These are phyloP conservation scores for Eidolon helvum DNA, from an alignment of 2,113 vertebrate species.

Conservation along the genomic window DNA sequence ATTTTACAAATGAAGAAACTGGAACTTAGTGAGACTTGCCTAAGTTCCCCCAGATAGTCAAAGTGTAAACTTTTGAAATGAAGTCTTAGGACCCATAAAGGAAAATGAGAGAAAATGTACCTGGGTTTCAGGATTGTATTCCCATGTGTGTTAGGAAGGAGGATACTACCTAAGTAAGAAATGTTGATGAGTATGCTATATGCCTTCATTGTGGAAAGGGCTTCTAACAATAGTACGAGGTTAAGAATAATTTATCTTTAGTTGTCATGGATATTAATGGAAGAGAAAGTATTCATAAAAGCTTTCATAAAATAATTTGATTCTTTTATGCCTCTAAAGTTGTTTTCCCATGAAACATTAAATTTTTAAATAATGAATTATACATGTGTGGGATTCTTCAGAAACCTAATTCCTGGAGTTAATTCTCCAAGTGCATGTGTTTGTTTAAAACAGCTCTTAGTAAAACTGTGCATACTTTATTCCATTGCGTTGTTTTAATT, in stretches of 20 bases:
- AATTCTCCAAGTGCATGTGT: background rate
- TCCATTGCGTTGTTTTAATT: background rate
- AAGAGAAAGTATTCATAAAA: background rate
- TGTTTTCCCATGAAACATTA: conserved; percentile 6
- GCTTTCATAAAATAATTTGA: background rate
- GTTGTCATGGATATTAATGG: background rate
- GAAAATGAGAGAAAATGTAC: background rate
- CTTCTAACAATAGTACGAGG: background rate
- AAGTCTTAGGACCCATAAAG: background rate
- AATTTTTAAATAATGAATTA: conserved; percentile 11
- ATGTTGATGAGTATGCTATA: background rate
- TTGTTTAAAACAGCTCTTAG: conserved; percentile 6
- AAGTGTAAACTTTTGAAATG: background rate
- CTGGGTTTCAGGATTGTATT: background rate
- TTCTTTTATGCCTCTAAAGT: background rate
- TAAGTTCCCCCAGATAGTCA: background rate
- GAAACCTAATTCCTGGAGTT: background rate
- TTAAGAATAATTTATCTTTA: background rate
- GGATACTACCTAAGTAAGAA: background rate
- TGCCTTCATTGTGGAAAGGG: background rate
- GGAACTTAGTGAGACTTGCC: background rate
- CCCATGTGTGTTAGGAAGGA: background rate
- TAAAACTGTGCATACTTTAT: background rate
- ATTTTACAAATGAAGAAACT: background rate
- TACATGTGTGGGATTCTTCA: background rate